Evolutionary conservation across 2,888 invertebrate genomes (phyloP).

Genomic region (Charanyca ferruginea): DNA sequence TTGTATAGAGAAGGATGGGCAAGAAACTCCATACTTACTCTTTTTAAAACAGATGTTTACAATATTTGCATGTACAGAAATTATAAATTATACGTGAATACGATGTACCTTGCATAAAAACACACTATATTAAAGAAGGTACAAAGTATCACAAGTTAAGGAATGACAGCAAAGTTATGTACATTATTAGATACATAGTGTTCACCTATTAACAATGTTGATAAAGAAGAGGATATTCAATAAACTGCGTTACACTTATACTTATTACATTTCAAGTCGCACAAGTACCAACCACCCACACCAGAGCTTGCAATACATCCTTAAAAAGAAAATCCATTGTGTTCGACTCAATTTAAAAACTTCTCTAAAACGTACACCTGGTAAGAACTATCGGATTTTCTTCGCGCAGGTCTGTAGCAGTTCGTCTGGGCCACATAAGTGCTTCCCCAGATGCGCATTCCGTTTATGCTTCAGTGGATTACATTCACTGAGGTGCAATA

Average conservation of each 20-base stretch:
- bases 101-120: no score
- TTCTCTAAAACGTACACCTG: slow-evolving; percentile 35
- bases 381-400: slow-evolving; percentile 38
- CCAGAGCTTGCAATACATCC: not conserved
- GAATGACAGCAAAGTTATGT: no score
- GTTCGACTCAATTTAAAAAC: slow-evolving; percentile 46
- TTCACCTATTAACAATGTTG: no score
- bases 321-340: slow-evolving; percentile 23
- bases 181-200: no score
- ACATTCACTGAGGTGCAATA: slow-evolving; percentile 49
- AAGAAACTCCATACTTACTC: no score
- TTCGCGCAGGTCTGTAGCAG: slow-evolving; percentile 12
- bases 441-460: slow-evolving; percentile 52
- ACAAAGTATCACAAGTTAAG: no score
- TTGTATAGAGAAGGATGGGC: no score
- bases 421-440: slow-evolving; percentile 50
- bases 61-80: no score
- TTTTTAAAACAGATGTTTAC: no score
- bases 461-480: slow-evolving; percentile 58
- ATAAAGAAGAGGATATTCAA: not conserved
- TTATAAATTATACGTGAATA: no score
- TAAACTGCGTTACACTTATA: not conserved
- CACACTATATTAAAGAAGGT: no score
- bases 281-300: not conserved
- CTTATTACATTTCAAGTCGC: not conserved